Evolutionary conservation across 2,888 invertebrate species (phyloP).

Genomic region (Drosophila eohydei): DNA sequence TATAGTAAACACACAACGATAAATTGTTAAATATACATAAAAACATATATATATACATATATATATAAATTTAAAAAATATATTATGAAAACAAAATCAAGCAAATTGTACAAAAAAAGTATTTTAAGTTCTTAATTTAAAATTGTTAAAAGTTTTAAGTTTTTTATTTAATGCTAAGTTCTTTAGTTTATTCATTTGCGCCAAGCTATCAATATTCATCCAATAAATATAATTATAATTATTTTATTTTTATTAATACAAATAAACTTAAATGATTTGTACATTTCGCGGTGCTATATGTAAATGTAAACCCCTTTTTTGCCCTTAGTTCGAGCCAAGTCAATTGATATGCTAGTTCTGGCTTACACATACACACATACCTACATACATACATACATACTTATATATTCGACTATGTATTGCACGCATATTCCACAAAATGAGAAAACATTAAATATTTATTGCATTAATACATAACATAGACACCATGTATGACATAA

Average conservation of each 20-base stretch:
- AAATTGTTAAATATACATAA: conserved; percentile 64
- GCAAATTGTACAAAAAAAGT: conserved; percentile 75
- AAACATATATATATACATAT: conserved; percentile 28
- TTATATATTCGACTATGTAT: conserved; percentile 54
- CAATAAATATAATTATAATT: conserved; percentile 30
- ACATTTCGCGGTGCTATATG: conserved; percentile 80
- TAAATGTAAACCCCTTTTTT: conserved; percentile 52
- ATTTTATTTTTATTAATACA: conserved; percentile 15
- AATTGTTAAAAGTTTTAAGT: conserved; percentile 67
- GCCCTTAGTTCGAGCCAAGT: conserved; percentile 50
- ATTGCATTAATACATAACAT: conserved; percentile 61
- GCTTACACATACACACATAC: conserved; percentile 6
- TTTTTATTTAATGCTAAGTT: conserved; percentile 66
- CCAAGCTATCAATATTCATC: conserved; percentile 27
- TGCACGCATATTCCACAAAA: conserved; percentile 54
- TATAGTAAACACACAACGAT: conserved; percentile 62
- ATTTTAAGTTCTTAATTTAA: conserved; percentile 67
- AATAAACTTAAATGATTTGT: conserved; percentile 57
- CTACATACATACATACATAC: conserved; percentile 23
- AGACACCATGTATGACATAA: conserved; percentile 61
- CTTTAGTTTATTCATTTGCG: conserved; percentile 34
- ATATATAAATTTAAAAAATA: conserved; percentile 14
- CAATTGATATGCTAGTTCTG: conserved; percentile 49
- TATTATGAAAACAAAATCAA: conserved; percentile 27
- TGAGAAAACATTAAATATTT: conserved; percentile 59